Percentiles rank a stretch among this genome's conserved stretches.
phyloP scores from a whole-genome alignment of 2,113 vertebrate genomes.

The Leucosticte australis region DNA sequence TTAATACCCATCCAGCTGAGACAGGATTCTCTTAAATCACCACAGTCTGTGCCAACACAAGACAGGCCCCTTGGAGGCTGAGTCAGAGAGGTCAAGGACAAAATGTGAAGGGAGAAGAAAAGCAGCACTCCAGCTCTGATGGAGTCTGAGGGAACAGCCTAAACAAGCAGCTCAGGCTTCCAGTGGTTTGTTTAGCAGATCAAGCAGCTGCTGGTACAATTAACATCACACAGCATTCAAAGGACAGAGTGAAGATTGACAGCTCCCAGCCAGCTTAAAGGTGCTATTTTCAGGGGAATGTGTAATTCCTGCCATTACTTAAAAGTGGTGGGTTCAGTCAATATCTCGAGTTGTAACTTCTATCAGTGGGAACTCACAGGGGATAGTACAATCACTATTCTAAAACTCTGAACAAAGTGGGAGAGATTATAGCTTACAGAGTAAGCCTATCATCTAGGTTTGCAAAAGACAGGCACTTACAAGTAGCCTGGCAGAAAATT shows the following conservation, averaged over 20 bases:
- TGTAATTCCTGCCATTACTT: conserved; percentile 17
- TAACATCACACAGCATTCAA: background rate
- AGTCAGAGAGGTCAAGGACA: background rate
- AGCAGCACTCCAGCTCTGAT: background rate
- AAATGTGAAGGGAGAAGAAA: background rate
- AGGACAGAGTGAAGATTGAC: background rate
- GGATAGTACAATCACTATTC: background rate
- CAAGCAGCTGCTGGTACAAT: background rate
- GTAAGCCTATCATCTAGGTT: background rate
- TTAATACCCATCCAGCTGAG: background rate
- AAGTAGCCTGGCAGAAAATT: conserved; percentile 35
- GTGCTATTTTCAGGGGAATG: background rate
- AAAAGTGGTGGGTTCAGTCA: conserved; percentile 26
- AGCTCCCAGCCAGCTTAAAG: background rate
- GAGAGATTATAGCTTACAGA: conserved; percentile 4
- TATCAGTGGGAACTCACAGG: background rate
- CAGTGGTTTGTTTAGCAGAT: background rate
- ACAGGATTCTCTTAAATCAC: background rate
- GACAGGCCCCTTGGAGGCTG: background rate
- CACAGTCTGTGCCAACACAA: background rate
- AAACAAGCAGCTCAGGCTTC: background rate
- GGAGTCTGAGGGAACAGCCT: background rate
- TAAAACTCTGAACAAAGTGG: background rate
- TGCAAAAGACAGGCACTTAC: conserved; percentile 13
- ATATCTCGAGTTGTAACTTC: background rate